Base-by-base conservation (phyloP, 2,797 vertebrate species). In the Gallinago stenura region DNA sequence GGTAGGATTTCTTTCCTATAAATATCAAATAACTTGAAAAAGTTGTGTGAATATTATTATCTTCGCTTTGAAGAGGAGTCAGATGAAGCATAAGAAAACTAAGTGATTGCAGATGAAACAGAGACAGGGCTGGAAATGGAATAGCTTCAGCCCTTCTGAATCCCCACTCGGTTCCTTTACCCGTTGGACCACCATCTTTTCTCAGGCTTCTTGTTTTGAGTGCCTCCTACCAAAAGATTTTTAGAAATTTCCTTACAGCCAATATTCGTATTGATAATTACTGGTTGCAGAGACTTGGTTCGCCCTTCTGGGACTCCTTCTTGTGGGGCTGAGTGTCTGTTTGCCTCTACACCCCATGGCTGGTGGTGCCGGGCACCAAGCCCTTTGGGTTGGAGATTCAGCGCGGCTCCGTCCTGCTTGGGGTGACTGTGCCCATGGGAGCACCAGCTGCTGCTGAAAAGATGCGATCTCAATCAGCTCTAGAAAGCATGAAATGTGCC, bases 391-490 rank as follows among this genome's bases (percentile, higher is more conserved):
- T 92, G 76, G 87, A 87, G 83, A 83, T 93, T 57, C 83, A 83
- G 65, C 15, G 3, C 51, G 56, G 66, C 89, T 83, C 58, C 65
- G 8, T 77, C 87, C 90, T 76, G 51, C 93, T 77, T 62, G 51
- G 77, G 31, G 53, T 77, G 54, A 68, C 54, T 61, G 77, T 96
- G 90, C 93, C 94, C 93, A 41, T 9, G 69, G 88, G 94, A 87
- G 77, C 71, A 78, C 95, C 95, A 97, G 91, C 90, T 97, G 94
- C 90, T 70, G 61, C 73, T 70, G 45, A 30, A 85, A 95, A 46
- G 83, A 77, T 84, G 43, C 3, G 15, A 90, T 80, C 89, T 92
- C 61, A 69, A 41, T 91, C 84, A 80, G 54, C 75, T 83, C 3
- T 41, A 92, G 82, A 91, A 93, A 93, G 43, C 90, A 50, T 7